phyloP scores from a whole-genome alignment of 2,888 invertebrate species.

The Chamaedrilus cognettii region DNA sequence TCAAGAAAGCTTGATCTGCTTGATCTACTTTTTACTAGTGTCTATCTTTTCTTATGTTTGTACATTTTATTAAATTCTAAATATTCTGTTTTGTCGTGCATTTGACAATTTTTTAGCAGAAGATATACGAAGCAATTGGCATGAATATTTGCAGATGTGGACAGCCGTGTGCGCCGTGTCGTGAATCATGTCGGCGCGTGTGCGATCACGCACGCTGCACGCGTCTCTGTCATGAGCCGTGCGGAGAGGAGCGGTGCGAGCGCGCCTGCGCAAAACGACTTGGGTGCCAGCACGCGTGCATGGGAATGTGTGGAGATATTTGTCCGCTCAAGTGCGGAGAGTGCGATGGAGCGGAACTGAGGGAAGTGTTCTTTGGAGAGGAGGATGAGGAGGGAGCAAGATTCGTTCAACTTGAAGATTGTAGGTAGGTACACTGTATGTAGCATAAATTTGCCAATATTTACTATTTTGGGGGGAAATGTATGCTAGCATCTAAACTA shows the following conservation, averaged over 20 bases:
- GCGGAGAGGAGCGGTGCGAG: conserved; percentile 53
- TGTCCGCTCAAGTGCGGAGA: conserved; percentile 67
- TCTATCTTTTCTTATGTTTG: too few relatives aligned
- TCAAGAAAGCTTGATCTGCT: too few relatives aligned
- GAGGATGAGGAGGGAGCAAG: conserved; percentile 65
- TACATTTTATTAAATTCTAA: too few relatives aligned
- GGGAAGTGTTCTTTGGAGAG: conserved; percentile 59
- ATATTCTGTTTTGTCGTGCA: too few relatives aligned
- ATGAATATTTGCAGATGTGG: too few relatives aligned
- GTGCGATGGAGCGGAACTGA: conserved; percentile 61
- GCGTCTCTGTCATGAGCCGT: conserved; percentile 55
- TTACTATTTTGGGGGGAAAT: too few relatives aligned
- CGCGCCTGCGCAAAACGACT: conserved; percentile 52
- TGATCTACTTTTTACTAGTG: too few relatives aligned
- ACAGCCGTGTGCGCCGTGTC: conserved; percentile 50
- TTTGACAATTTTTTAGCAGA: too few relatives aligned
- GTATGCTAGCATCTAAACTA: too few relatives aligned
- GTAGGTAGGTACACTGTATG: too few relatives aligned
- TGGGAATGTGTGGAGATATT: conserved; percentile 74
- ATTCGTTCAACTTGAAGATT: conserved; percentile 53
- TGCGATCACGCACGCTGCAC: conserved; percentile 53
- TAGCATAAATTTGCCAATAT: too few relatives aligned
- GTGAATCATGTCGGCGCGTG: conserved; percentile 53
- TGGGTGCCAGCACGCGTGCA: conserved; percentile 62
- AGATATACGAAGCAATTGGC: too few relatives aligned